Evolutionary conservation across 1,140 invertebrate genomes (phyloP).

Genomic region (Plectrocnemia conspersa): DNA sequence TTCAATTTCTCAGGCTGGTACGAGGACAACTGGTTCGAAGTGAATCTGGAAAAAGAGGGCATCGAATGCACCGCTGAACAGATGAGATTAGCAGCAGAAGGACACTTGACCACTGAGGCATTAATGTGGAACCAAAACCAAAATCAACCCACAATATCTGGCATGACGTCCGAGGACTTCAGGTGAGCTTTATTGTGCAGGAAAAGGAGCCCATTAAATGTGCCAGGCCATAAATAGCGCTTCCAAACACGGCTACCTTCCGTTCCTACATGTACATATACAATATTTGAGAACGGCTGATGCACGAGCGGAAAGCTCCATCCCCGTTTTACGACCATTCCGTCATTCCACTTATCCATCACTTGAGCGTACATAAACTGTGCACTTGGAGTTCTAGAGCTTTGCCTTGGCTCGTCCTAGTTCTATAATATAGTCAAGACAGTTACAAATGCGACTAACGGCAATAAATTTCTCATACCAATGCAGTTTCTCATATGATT

Average conservation of each 20-base stretch:
- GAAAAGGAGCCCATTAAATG: background rate
- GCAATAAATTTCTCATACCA: background rate
- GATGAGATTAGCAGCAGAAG: slow-evolving; percentile 90
- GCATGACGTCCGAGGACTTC: slow-evolving; percentile 80
- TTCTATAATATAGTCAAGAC: slow-evolving; percentile 1
- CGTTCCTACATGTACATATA: background rate
- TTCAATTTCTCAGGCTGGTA: slow-evolving; percentile 76
- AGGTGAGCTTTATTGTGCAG: slow-evolving; percentile 41
- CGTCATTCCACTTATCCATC: slow-evolving; percentile 4
- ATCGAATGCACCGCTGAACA: slow-evolving; percentile 90
- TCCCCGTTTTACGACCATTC: background rate
- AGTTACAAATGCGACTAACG: slow-evolving; percentile 17
- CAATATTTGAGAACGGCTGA: background rate
- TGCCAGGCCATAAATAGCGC: too few species aligned
- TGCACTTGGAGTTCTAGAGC: background rate
- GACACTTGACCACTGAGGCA: slow-evolving; percentile 96
- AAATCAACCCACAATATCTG: slow-evolving; percentile 85
- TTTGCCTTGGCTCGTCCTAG: background rate
- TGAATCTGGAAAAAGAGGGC: slow-evolving; percentile 79
- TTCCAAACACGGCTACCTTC: background rate
- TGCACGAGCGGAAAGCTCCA: background rate
- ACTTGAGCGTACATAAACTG: background rate
- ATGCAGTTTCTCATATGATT: background rate
- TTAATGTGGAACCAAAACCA: slow-evolving; percentile 95
- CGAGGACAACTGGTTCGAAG: slow-evolving; percentile 97